phyloP scores from a whole-genome alignment of 2,113 vertebrate species.

The Hippocampus mohnikei region DNA sequence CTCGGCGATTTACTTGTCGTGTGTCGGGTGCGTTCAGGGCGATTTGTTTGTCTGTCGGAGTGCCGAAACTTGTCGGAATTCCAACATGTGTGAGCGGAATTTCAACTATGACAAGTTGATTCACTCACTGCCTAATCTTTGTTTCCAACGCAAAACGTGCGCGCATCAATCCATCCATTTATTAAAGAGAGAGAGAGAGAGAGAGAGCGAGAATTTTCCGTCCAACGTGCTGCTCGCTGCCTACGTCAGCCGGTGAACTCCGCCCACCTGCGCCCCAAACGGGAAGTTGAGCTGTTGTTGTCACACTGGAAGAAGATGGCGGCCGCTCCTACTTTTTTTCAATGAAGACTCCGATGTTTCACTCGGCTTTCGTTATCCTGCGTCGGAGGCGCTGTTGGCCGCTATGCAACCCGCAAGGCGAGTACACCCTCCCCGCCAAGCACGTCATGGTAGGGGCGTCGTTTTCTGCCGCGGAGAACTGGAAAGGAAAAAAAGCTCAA shows the following conservation, averaged over 20 bases:
- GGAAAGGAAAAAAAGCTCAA: neutral
- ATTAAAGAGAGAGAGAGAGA: too few relatives aligned
- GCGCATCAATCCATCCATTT: too few relatives aligned
- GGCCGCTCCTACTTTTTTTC: slow-evolving; percentile 76
- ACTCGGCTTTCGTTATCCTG: slow-evolving; percentile 58
- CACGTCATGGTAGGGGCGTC: slow-evolving; percentile 2
- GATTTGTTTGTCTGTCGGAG: too few relatives aligned
- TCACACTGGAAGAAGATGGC: slow-evolving; percentile 82
- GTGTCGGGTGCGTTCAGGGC: too few relatives aligned
- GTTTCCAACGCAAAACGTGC: too few relatives aligned
- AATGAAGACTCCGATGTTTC: slow-evolving; percentile 74
- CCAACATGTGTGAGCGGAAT: too few relatives aligned
- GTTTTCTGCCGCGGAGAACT: neutral
- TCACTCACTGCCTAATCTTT: too few relatives aligned
- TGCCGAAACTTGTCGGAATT: too few relatives aligned
- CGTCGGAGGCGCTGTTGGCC: slow-evolving; percentile 51
- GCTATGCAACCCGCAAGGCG: slow-evolving; percentile 70
- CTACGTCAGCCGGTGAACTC: slow-evolving; percentile 37
- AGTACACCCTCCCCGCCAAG: slow-evolving; percentile 44
- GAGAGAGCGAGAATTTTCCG: too few relatives aligned
- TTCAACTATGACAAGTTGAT: too few relatives aligned
- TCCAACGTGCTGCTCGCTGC: too few relatives aligned
- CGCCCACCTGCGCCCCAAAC: slow-evolving; percentile 62
- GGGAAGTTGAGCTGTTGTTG: slow-evolving; percentile 81
- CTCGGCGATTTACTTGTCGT: too few relatives aligned